Evolutionary conservation across 2,888 invertebrate genomes (phyloP).

Genomic region (Scelioninae gen. 1): DNA sequence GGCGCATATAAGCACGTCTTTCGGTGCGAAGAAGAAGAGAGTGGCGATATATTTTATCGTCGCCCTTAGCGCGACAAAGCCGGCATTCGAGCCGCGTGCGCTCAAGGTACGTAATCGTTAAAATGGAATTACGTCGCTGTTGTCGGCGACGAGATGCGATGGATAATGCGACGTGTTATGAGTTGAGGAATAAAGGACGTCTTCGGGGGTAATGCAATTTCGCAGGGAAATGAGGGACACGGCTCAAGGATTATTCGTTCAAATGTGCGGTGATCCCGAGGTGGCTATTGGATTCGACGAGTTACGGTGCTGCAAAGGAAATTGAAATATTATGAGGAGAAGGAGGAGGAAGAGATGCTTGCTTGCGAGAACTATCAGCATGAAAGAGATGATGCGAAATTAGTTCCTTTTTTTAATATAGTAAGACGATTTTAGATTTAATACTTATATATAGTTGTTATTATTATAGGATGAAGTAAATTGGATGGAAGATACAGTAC

Average conservation of each 20-base stretch:
- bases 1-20: conserved; percentile 62
- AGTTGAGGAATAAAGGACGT: conserved; percentile 59
- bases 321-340: conserved; percentile 53
- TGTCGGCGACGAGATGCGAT: conserved; percentile 61
- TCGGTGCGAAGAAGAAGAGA: conserved; percentile 52
- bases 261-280: conserved; percentile 61
- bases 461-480: too few species aligned
- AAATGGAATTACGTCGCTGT: conserved; percentile 69
- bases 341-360: too few species aligned
- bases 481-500: too few species aligned
- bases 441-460: too few species aligned
- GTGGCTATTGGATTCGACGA: conserved; percentile 62
- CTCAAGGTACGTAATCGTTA: conserved; percentile 72
- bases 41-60: conserved; percentile 77
- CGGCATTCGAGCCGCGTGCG: conserved; percentile 69
- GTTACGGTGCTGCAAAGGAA: conserved; percentile 46
- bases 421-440: too few species aligned
- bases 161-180: conserved; percentile 70
- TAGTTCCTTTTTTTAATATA: too few species aligned
- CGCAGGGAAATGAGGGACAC: conserved; percentile 60
- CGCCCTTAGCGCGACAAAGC: conserved; percentile 74
- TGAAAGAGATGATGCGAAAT: too few species aligned
- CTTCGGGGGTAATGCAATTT: conserved; percentile 63
- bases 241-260: conserved; percentile 61
- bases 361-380: too few species aligned